These are phyloP conservation scores for Propsilocerus akamusi DNA, from an alignment of 1,140 invertebrate genomes.

Conservation along the genomic window DNA sequence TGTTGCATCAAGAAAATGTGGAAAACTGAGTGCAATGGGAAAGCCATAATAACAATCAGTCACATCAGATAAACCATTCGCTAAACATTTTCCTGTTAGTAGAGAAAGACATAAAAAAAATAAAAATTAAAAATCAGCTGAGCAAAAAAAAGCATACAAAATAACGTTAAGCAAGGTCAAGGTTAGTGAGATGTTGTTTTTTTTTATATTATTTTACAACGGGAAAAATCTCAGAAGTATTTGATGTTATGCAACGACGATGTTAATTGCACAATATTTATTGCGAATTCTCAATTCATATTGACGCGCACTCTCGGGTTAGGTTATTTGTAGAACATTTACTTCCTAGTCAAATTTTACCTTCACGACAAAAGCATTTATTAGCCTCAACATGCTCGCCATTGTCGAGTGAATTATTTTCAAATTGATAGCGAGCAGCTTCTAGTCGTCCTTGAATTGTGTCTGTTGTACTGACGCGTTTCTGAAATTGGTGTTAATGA, in stretches of 20 bases:
- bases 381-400: slow-evolving; percentile 47
- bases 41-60: slow-evolving; percentile 69
- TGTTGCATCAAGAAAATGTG: slow-evolving; percentile 67
- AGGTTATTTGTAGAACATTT: no score
- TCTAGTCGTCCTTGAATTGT: slow-evolving; percentile 32
- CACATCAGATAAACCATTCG: slow-evolving; percentile 53
- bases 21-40: slow-evolving; percentile 70
- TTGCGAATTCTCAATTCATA: no score
- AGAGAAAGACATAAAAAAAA: neutral
- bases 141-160: neutral
- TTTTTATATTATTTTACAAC: no score
- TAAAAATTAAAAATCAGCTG: no score
- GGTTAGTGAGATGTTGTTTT: no score
- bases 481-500: slow-evolving; percentile 24
- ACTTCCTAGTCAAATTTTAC: no score
- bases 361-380: slow-evolving; percentile 55
- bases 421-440: slow-evolving; percentile 46
- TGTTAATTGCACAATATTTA: no score
- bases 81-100: slow-evolving; percentile 36
- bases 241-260: no score
- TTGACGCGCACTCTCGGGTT: no score
- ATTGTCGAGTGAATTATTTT: slow-evolving; percentile 55
- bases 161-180: neutral
- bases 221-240: no score
- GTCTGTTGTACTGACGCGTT: slow-evolving; percentile 33